Conservation (phyloP, 2,888 invertebrate genomes). For the Allacma fusca region DNA sequence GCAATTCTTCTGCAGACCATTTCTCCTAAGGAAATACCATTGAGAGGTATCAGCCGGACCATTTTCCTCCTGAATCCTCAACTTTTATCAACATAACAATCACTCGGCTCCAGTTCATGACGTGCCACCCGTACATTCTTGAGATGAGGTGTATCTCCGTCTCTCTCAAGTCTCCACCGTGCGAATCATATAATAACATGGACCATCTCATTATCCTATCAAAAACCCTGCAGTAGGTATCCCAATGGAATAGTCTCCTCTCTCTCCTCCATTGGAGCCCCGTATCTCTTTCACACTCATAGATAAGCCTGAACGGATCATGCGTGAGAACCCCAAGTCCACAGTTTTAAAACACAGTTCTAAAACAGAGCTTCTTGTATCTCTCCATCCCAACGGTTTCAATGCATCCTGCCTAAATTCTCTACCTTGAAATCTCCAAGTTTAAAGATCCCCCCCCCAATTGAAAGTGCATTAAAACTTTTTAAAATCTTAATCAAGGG, state of each 20-base stretch:
- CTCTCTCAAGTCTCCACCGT: conserved; percentile 4
- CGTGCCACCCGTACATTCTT: conserved; percentile 50
- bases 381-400: no score
- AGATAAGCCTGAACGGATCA: not conserved
- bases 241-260: not conserved
- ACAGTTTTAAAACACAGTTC: no score
- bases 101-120: conserved; percentile 48
- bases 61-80: conserved; percentile 50
- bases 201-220: conserved; percentile 45
- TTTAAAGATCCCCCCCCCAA: no score
- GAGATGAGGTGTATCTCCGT: not conserved
- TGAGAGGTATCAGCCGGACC: conserved; percentile 43
- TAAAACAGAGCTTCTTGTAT: no score
- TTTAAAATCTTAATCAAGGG: no score
- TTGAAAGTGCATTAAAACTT: no score
- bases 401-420: no score
- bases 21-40: conserved; percentile 35
- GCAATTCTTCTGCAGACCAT: conserved; percentile 25
- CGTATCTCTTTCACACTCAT: no score
- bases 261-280: not conserved
- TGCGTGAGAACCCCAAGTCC: not conserved
- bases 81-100: conserved; percentile 53
- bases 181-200: conserved; percentile 39
- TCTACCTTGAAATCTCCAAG: no score
- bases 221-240: conserved; percentile 16